A percentile compares a stretch with the other conserved stretches of the same genome.
Conservation (phyloP, 2,113 vertebrate species). For the Dicerorhinus sumatrensis region DNA sequence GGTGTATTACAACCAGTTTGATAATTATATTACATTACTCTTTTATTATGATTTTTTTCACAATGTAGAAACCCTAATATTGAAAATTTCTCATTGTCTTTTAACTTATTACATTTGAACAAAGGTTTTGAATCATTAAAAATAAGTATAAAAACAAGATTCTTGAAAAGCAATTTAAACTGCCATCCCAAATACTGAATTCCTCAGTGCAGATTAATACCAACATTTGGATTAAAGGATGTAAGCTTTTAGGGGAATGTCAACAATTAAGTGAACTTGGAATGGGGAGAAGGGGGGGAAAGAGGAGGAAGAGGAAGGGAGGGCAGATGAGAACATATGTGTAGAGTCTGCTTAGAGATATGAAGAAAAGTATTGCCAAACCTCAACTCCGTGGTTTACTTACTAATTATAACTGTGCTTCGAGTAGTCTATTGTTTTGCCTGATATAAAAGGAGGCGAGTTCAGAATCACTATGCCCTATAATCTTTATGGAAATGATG, state of each 20-base stretch:
- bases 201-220: neutral
- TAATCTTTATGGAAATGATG: neutral
- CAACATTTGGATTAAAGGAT: slow-evolving; percentile 17
- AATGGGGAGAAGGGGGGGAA: neutral
- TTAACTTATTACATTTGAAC: neutral
- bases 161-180: slow-evolving; percentile 18
- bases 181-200: neutral
- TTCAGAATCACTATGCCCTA: neutral
- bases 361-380: neutral
- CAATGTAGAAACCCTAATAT: neutral
- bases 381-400: neutral
- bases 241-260: neutral
- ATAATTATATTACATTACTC: neutral
- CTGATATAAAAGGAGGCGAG: neutral
- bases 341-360: neutral
- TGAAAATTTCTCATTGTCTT: neutral
- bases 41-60: neutral
- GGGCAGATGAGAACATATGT: neutral
- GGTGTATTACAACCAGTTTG: neutral
- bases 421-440: neutral
- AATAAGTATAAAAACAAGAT: neutral
- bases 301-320: neutral
- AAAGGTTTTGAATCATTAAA: neutral
- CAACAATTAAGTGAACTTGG: neutral
- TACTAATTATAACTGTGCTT: neutral